Base-by-base conservation (phyloP, 2,113 vertebrate genomes). In the Callocephalon fimbriatum region DNA sequence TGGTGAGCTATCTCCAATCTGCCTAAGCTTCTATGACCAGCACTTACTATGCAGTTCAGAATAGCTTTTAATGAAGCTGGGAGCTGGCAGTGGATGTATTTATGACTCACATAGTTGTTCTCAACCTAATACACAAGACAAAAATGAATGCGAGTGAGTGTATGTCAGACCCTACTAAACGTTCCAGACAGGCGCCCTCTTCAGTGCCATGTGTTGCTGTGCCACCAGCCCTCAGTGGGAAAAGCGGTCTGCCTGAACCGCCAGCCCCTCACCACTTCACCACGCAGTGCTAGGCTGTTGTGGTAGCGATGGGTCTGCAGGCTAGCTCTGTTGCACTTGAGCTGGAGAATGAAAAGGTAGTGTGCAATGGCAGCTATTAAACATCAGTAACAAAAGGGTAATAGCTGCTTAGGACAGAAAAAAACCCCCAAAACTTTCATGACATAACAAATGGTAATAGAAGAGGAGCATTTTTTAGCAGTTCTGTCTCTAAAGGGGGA, bases 201-300 rank as follows among this genome's bases (percentile, higher is more conserved):
- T 73, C n/a, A 15, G 47, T 62, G 44, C 79, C 32, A 74, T 32
- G 1, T 63, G 61, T 44, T 93, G 29, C 38, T 0, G 4, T 73
- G 78, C 35, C 35, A 37, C 35, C 29, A 54, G 72, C 51, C 67
- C 0, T 0, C 42, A 20, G 35, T 31, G 29, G 63, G 15, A 45
- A 22, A 22, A 51, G n/a, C 53, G 61, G 22, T 50, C 15, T 63
- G 44, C 35, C 32, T 38, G 45, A 51, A 6, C 35, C 0, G 0
- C 58, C 0, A 0, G 29, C 15, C n/a, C 27, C 45, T 68, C 19
- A 19, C 10, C 0, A 0, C n/a, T 37, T 88, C 27, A 37, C 45
- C 15, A 4, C 0, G 0, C 66, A 23, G 10, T n/a, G 68, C 50
- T 4, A 12, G 32, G 9, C 4, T 47, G 27, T 31, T 0, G 0